These are phyloP conservation scores for Nothobranchius kuhntae DNA, from an alignment of 2,113 vertebrate genomes.

Conservation along the genomic window DNA sequence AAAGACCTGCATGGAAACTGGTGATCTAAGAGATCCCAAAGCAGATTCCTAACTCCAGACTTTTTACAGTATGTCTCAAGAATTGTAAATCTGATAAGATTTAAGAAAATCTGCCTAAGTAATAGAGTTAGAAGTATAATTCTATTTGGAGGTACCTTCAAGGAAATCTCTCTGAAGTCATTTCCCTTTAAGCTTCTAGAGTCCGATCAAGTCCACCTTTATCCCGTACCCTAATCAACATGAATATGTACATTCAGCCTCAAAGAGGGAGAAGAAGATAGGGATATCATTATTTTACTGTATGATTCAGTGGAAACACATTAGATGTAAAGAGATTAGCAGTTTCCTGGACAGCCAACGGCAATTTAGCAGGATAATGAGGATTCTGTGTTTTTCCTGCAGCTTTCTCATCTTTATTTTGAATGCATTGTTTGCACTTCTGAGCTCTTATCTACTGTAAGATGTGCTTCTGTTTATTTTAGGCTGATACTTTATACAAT, in stretches of 20 bases:
- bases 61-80: constrained; percentile 36
- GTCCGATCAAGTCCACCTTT: constrained; percentile 64
- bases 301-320: constrained; percentile 51
- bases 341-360: constrained; percentile 37
- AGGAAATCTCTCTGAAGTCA: constrained; percentile 31
- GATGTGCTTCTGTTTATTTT: constrained; percentile 49
- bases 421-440: constrained; percentile 63
- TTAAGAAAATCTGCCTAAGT: constrained; percentile 9
- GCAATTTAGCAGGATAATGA: constrained; percentile 58
- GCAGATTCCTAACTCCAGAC: constrained; percentile 93
- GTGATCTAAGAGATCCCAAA: constrained; percentile 88
- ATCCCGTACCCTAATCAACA: constrained; percentile 49
- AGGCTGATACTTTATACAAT: constrained; percentile 23
- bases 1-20: constrained; percentile 96
- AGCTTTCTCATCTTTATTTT: constrained; percentile 51
- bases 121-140: constrained; percentile 7
- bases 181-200: constrained; percentile 31
- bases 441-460: constrained; percentile 51
- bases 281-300: constrained; percentile 47
- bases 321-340: constrained; percentile 53
- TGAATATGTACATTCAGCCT: constrained; percentile 41
- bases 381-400: constrained; percentile 28
- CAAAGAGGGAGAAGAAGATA: constrained; percentile 46
- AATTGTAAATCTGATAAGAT: background rate
- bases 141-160: constrained; percentile 40